Conservation (phyloP, 2,797 vertebrate genomes). For the Chrosomus eos region DNA sequence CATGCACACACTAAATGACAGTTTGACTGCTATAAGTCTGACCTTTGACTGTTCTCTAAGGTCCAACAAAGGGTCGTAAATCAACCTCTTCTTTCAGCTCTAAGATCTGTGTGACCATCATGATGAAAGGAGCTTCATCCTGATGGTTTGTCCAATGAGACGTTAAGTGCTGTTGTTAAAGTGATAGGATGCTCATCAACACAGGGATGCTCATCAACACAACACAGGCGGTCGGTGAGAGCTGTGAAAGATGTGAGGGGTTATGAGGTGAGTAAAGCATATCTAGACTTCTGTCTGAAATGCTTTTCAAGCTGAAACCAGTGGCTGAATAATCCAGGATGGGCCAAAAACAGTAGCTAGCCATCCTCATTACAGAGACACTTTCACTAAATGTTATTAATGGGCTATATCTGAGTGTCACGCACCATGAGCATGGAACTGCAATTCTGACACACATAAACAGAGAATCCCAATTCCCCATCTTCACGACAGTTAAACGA, state of each 20-base stretch:
- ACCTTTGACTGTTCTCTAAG: background rate
- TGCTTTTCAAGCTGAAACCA: background rate
- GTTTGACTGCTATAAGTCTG: slow-evolving; percentile 7
- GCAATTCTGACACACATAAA: slow-evolving; percentile 32
- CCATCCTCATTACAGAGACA: slow-evolving; percentile 38
- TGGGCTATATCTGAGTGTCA: slow-evolving; percentile 30
- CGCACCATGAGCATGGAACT: background rate
- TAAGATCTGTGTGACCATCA: background rate
- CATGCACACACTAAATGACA: background rate
- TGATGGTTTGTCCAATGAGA: slow-evolving; percentile 20
- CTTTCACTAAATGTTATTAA: slow-evolving; percentile 55
- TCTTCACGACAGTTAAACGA: background rate
- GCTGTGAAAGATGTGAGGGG: slow-evolving; percentile 11
- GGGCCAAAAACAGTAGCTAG: slow-evolving; percentile 14
- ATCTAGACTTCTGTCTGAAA: slow-evolving; percentile 9
- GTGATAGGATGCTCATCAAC: slow-evolving; percentile 17
- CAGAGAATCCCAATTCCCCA: background rate
- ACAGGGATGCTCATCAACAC: no score
- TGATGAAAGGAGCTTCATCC: background rate
- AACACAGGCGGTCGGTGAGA: background rate
- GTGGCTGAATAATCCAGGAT: background rate
- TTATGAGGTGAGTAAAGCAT: background rate
- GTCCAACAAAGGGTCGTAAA: background rate
- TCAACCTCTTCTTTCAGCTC: slow-evolving; percentile 10
- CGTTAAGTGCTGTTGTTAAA: slow-evolving; percentile 15